Base-by-base conservation (phyloP, 2,113 vertebrate species). In the Phaethon lepturus region DNA sequence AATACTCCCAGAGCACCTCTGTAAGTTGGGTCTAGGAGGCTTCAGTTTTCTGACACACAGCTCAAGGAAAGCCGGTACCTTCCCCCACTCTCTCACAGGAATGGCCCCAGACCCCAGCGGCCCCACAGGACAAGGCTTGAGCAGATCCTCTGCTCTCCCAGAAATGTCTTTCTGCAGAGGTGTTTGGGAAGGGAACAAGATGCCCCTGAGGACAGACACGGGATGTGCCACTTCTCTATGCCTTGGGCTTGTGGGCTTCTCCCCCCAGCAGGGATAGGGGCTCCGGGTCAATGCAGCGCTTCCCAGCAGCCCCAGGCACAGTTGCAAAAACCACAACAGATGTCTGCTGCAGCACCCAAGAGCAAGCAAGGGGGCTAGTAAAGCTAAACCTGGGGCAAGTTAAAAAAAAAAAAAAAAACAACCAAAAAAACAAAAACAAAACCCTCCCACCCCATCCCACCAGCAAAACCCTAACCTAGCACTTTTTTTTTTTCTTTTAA, bases 401-500 rank as follows among this genome's bases (percentile, higher is more conserved):
- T 56, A 72, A 75, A 67, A 77, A 63, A 18, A 22, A 14, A 47
- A 67, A 19, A n/a, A n/a, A n/a, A n/a, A n/a, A n/a, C n/a, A n/a
- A n/a, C n/a, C n/a, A n/a, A n/a, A n/a, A n/a, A n/a, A n/a, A n/a
- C n/a, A n/a, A n/a, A n/a, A n/a, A n/a, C n/a, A n/a, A n/a, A 63
- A 88, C 86, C 38, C 52, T 74, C 95, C 93, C 89, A 91, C 67
- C 90, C 94, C 69, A 52, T 58, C 76, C 82, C 89, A 95, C 33
- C 50, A 56, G 82, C 92, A 90, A 25, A 67, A 49, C 87, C 97
- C 93, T 95, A 96, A 85, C 55, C 95, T 96, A 95, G 85, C 69
- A 71, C 50, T 45, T 47, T 49, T 79, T 72, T 55, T n/a, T 29
- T 60, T 13, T 16, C 20, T 23, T 49, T 73, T 63, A 90, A 96